Conservation (phyloP, 2,888 invertebrate species). For the Cetonia aurata region DNA sequence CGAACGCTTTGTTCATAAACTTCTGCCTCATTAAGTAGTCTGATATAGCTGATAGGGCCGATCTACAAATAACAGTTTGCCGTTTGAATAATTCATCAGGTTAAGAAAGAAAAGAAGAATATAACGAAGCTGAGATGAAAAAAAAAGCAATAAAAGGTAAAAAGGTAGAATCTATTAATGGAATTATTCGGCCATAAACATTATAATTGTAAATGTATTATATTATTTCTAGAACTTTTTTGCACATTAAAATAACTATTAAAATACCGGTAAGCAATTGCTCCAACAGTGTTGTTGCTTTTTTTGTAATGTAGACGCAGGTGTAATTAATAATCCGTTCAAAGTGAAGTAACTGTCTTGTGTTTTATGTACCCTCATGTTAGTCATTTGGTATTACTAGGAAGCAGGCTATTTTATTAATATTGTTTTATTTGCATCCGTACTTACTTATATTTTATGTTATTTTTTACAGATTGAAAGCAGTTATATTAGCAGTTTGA, state of each 20-base stretch:
- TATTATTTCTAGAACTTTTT: constrained; percentile 29
- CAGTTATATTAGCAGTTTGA: too few species aligned
- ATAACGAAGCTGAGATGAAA: not conserved
- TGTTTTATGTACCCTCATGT: not conserved
- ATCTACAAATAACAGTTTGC: constrained; percentile 35
- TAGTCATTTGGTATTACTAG: constrained; percentile 13
- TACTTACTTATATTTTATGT: too few species aligned
- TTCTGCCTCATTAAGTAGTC: constrained; percentile 3
- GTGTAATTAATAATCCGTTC: constrained; percentile 23
- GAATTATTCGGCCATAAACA: constrained; percentile 37
- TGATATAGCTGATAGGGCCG: not conserved
- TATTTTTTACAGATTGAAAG: too few species aligned
- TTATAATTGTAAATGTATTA: constrained; percentile 38
- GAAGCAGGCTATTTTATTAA: constrained; percentile 15
- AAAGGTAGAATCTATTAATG: constrained; percentile 33
- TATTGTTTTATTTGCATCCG: constrained; percentile 1
- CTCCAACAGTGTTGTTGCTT: constrained; percentile 5
- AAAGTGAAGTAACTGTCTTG: constrained; percentile 34
- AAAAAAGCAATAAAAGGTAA: not conserved
- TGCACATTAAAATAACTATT: constrained; percentile 15
- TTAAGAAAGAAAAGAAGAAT: constrained; percentile 18
- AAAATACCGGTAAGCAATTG: constrained; percentile 19
- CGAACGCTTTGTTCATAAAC: too few species aligned
- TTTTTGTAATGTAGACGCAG: constrained; percentile 18
- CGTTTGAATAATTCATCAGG: constrained; percentile 35